These are phyloP conservation scores for Dendropsophus ebraccatus DNA, from an alignment of 2,113 vertebrate species.

Conservation along the genomic window DNA sequence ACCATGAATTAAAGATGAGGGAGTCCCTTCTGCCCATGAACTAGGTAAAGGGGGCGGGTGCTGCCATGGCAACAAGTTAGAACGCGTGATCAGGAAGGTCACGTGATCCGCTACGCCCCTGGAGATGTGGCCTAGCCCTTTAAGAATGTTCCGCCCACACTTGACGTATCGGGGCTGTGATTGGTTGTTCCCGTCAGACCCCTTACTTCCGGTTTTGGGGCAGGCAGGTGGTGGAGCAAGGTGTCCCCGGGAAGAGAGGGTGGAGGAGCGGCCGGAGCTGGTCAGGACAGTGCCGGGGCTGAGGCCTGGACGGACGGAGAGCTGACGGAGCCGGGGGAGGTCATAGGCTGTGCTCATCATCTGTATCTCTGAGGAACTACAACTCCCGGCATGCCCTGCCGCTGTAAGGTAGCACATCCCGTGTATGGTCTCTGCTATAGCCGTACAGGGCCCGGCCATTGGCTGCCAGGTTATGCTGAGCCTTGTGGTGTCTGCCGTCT, in stretches of 20 bases:
- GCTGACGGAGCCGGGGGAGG: neutral
- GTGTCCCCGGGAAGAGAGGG: constrained; percentile 50
- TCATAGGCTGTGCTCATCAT: neutral
- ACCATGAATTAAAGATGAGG: neutral
- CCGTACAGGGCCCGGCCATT: no score
- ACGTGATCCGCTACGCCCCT: neutral
- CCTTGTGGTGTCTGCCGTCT: no score
- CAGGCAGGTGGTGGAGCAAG: constrained; percentile 3
- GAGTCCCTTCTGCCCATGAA: neutral
- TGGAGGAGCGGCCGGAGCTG: constrained; percentile 18
- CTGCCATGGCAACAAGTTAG: neutral
- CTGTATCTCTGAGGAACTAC: neutral
- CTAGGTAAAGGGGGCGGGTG: neutral
- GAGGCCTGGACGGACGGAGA: neutral
- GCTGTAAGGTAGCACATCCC: neutral
- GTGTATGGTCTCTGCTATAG: no score
- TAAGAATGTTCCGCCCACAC: neutral
- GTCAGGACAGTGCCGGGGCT: constrained; percentile 39
- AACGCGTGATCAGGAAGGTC: neutral
- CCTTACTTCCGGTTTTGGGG: constrained; percentile 65
- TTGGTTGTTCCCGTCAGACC: neutral
- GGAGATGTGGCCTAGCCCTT: neutral
- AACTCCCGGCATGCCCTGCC: neutral
- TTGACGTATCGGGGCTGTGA: neutral
- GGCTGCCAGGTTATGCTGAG: no score